Base-by-base conservation (phyloP, 2,113 vertebrate genomes). In the Promerops cafer region DNA sequence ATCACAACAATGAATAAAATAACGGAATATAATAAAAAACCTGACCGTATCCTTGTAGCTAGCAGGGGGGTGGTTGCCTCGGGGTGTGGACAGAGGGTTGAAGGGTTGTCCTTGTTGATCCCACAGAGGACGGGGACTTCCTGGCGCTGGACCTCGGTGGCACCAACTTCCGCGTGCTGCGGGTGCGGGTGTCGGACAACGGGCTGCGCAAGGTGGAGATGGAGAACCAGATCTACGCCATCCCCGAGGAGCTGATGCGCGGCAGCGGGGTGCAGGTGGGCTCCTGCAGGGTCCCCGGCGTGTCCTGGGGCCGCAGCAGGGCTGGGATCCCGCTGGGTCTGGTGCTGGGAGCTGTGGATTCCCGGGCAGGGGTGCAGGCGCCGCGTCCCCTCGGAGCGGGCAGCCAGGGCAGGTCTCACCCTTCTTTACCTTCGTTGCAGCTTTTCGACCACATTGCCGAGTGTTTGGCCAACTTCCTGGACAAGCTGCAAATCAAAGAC, bases 391-490 rank as follows among this genome's bases (percentile, higher is more conserved):
- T 61, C 0, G 0, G 17, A 2, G 1, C 1, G 54, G 69, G 42
- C 70, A 42, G 19, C 31, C 0, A 1, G 35, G 9, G 1, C 6
- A 37, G 22, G 11, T 18, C 37, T 70, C 72, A 35, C 13, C 15
- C 60, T 52, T 28, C 59, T 39, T 24, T 4, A 2, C 65, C 17
- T 70, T 77, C 16, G 7, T 16, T 22, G 1, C 92, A 99, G 99
- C 98, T 99, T n/a, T 99, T 99, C 10, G 99, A 99, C 96, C 99
- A 99, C 98, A 98, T 99, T 13, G 99, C 98, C 0, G 99, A 99
- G 45, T 99, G 99, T 90, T 95, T 99, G 98, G 98, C 98, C 66
- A 98, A 98, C 94, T 99, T 99, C 97, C 61, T 99, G 98, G 99
- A 99, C 7, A 99, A 99, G 80, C 96, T 99, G 92, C 97, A 98